phyloP scores from a whole-genome alignment of 2,888 invertebrate genomes.

The Acleris holmiana region DNA sequence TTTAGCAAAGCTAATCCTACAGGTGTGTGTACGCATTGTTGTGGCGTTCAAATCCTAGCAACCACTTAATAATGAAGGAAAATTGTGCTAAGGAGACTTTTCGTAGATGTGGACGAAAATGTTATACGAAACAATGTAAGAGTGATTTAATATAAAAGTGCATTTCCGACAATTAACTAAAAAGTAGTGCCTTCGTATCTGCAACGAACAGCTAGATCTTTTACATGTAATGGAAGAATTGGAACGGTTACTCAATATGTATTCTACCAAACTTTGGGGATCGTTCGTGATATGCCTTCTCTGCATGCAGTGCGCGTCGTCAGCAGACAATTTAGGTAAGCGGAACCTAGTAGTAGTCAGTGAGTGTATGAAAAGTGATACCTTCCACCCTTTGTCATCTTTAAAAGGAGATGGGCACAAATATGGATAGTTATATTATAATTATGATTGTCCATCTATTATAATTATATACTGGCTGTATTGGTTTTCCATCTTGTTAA shows the following conservation, averaged over 20 bases:
- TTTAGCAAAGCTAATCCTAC: constrained; percentile 70
- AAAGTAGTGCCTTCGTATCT: constrained; percentile 6
- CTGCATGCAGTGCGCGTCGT: constrained; percentile 50
- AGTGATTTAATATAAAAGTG: constrained; percentile 14
- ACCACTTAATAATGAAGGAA: constrained; percentile 57
- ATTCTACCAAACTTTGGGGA: constrained; percentile 55
- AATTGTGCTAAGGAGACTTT: constrained; percentile 36
- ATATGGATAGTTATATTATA: no score
- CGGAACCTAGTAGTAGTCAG: constrained; percentile 13
- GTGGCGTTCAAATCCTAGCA: constrained; percentile 78
- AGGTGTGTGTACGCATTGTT: constrained; percentile 73
- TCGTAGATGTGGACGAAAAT: constrained; percentile 36
- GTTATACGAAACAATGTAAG: constrained; percentile 22
- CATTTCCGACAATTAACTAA: constrained; percentile 11
- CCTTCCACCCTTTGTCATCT: background rate
- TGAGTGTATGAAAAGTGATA: background rate
- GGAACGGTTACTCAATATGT: constrained; percentile 75
- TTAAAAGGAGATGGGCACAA: no score
- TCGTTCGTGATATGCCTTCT: constrained; percentile 54
- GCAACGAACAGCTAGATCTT: constrained; percentile 16
- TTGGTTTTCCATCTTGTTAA: no score
- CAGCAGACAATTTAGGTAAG: constrained; percentile 69
- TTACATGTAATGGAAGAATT: constrained; percentile 75
- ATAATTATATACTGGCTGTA: no score
- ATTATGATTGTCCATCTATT: no score